Percentiles rank a stretch among this genome's conserved stretches.
Evolutionary conservation across 1,140 invertebrate species (phyloP).

Genomic region (Drosophila malerkotliana): DNA sequence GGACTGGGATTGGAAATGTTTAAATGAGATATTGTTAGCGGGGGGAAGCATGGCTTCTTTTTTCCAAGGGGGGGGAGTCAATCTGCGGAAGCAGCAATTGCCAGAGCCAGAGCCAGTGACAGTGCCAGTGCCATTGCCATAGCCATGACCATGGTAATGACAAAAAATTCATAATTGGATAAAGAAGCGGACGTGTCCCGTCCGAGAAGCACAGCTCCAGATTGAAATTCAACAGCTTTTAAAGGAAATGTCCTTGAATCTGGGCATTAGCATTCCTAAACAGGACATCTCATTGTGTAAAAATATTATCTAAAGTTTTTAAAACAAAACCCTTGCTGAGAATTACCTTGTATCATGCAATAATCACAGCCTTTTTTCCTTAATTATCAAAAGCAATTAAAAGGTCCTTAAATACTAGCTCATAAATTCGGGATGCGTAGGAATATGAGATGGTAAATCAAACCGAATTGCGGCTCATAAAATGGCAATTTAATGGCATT

Average conservation of each 20-base stretch:
- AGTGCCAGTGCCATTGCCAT: conserved; percentile 52
- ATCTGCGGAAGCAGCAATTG: conserved; percentile 36
- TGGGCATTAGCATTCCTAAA: conserved; percentile 3
- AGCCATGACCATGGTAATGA: conserved; percentile 73
- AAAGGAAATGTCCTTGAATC: neutral
- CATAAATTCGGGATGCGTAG: conserved; percentile 2
- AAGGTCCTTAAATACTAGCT: conserved; percentile 5
- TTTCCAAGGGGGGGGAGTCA: conserved; percentile 3
- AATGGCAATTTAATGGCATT: conserved; percentile 48
- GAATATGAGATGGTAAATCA: conserved; percentile 16
- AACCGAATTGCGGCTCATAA: conserved; percentile 33
- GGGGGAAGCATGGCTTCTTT: conserved; percentile 2
- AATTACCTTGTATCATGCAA: neutral
- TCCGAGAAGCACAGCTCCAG: conserved; percentile 9
- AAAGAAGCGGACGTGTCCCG: conserved; percentile 71
- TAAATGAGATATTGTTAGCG: neutral
- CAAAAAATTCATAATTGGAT: conserved; percentile 83
- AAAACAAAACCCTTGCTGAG: too few relatives aligned
- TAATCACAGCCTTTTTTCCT: neutral
- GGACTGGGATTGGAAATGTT: neutral
- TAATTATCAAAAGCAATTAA: conserved; percentile 13
- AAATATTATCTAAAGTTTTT: neutral
- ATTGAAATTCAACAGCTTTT: conserved; percentile 46
- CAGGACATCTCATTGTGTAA: conserved; percentile 5
- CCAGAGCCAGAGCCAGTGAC: conserved; percentile 57